A percentile compares a stretch with the other conserved stretches of the same genome.
phyloP scores from a whole-genome alignment of 2,113 vertebrate genomes.

The Rhadina sibilatrix region DNA sequence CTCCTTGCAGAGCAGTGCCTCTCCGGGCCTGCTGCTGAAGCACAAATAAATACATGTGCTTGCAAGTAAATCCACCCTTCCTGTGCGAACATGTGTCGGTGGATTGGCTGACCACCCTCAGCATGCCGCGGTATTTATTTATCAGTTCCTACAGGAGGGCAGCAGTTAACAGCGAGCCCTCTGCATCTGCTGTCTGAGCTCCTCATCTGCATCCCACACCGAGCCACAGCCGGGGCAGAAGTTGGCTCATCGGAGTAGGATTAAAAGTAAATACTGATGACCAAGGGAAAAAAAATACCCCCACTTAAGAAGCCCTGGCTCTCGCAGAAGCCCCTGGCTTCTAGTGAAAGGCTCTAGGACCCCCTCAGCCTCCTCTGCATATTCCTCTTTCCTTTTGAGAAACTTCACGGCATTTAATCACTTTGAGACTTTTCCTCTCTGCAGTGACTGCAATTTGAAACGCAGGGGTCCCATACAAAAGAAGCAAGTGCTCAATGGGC shows the following conservation, averaged over 20 bases:
- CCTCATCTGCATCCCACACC: background rate
- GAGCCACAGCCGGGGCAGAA: background rate
- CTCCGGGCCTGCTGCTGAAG: background rate
- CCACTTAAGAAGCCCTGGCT: background rate
- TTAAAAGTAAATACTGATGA: background rate
- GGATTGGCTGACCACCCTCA: conserved; percentile 12
- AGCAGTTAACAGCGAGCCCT: background rate
- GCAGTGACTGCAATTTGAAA: conserved; percentile 69
- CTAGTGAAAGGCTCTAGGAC: conserved; percentile 11
- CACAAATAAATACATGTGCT: background rate
- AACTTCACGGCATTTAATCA: conserved; percentile 62
- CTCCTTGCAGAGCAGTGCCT: background rate
- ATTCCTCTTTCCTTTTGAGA: conserved; percentile 43
- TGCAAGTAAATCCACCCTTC: background rate
- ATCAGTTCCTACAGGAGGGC: background rate
- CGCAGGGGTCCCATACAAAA: conserved; percentile 69
- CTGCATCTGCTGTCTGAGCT: background rate
- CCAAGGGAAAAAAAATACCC: background rate
- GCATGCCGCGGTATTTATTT: background rate
- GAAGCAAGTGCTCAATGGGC: conserved; percentile 51
- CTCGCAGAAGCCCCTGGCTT: background rate
- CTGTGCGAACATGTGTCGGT: background rate
- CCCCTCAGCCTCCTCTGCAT: conserved; percentile 19
- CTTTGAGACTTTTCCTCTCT: conserved; percentile 40
- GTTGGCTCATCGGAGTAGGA: background rate